These are phyloP conservation scores for Mythimna lalbum DNA, from an alignment of 2,888 invertebrate species.

Conservation along the genomic window DNA sequence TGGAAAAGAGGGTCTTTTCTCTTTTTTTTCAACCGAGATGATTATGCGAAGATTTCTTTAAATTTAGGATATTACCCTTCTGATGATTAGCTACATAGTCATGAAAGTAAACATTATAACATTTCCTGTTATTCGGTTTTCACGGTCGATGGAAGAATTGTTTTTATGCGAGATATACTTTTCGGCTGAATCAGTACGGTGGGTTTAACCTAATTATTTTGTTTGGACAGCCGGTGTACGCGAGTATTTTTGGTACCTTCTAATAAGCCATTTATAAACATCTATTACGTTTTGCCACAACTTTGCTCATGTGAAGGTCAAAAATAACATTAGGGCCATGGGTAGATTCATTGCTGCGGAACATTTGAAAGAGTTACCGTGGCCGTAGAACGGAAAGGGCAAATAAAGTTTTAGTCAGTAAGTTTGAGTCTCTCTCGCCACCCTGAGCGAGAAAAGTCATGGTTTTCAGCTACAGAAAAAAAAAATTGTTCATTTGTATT, in stretches of 20 bases:
- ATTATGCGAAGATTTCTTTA: no score
- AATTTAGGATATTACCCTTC: no score
- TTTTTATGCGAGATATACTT: neutral
- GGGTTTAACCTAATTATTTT: slow-evolving; percentile 29
- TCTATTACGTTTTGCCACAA: neutral
- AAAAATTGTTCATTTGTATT: neutral
- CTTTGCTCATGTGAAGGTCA: neutral
- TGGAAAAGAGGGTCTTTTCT: no score
- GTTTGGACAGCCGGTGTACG: slow-evolving; percentile 7
- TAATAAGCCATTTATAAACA: neutral
- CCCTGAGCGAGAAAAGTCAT: no score
- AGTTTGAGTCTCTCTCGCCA: no score
- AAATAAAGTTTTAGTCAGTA: no score
- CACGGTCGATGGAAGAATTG: slow-evolving; percentile 31
- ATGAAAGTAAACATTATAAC: slow-evolving; percentile 21
- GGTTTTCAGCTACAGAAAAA: no score
- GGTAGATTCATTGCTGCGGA: no score
- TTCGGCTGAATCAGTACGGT: slow-evolving; percentile 14
- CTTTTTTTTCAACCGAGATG: no score
- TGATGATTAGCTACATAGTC: neutral
- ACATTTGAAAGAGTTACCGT: no score
- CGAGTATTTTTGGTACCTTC: neutral
- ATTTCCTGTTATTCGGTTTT: slow-evolving; percentile 37
- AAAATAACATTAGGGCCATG: no score
- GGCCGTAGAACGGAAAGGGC: no score